A percentile compares a stretch with the other conserved stretches of the same genome.
phyloP scores from a whole-genome alignment of 2,888 invertebrate species.

The Metalampra italica region DNA sequence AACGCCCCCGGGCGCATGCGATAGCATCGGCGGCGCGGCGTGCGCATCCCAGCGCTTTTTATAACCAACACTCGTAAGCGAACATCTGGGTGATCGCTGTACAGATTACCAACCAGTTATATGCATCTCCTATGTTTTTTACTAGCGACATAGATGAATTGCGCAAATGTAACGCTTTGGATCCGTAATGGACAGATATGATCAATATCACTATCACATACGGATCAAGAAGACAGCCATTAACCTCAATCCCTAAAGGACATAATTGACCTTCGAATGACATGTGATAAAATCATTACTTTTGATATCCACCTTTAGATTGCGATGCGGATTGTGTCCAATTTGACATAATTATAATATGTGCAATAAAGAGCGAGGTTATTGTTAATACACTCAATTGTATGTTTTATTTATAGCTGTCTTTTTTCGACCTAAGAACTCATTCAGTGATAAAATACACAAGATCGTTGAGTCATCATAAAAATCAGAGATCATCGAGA shows the following conservation, averaged over 20 bases:
- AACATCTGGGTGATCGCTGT: conserved; percentile 48
- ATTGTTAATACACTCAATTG: conserved; percentile 9
- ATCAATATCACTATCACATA: conserved; percentile 28
- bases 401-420: conserved; percentile 7
- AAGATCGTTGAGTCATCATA: conserved; percentile 1
- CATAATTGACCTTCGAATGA: conserved; percentile 51
- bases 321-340: conserved; percentile 33
- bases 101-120: conserved; percentile 44
- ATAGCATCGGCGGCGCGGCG: conserved; percentile 56
- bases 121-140: conserved; percentile 37
- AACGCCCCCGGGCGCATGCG: conserved; percentile 65
- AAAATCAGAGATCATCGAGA: background rate
- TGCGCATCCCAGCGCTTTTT: conserved; percentile 41
- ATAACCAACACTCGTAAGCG: conserved; percentile 41
- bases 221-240: conserved; percentile 48
- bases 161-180: conserved; percentile 29
- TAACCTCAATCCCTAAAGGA: conserved; percentile 64
- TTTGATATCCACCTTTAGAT: conserved; percentile 24
- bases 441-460: background rate
- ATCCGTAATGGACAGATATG: conserved; percentile 53
- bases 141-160: conserved; percentile 31
- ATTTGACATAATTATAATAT: conserved; percentile 26
- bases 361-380: conserved; percentile 27
- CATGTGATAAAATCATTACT: conserved; percentile 50
- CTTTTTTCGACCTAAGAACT: conserved; percentile 4